These are phyloP conservation scores for Mechanitis mazaeus DNA, from an alignment of 2,888 invertebrate species.

Conservation along the genomic window DNA sequence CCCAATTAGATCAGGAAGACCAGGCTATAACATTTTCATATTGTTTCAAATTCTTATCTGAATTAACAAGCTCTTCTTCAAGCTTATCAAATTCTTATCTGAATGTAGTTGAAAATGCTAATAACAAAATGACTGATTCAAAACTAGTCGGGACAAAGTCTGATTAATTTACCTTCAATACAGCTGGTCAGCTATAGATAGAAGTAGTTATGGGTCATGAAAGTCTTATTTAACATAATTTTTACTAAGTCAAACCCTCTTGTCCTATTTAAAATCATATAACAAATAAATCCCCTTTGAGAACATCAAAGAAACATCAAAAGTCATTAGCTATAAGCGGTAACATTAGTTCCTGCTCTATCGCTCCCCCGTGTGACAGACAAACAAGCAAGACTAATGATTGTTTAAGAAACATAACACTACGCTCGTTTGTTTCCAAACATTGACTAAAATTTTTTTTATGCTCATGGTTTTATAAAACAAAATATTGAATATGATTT, in stretches of 20 bases:
- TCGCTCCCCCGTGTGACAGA: conserved; percentile 12
- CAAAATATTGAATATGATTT: neutral
- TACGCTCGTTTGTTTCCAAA: neutral
- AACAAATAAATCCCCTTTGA: conserved; percentile 7
- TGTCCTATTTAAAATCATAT: neutral
- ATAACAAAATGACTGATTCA: no score
- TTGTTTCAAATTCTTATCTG: no score
- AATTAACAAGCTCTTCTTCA: no score
- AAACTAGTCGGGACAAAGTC: no score
- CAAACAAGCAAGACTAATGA: conserved; percentile 10
- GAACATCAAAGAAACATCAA: conserved; percentile 13
- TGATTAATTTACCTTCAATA: no score
- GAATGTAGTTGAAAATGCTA: no score
- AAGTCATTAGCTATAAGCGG: conserved; percentile 14
- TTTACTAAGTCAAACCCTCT: neutral
- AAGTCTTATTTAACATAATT: no score
- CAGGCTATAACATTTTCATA: no score
- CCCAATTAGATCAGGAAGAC: no score
- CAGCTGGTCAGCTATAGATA: no score
- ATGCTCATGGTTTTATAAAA: neutral
- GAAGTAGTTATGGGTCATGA: no score
- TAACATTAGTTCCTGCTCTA: conserved; percentile 8
- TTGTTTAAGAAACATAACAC: conserved; percentile 9
- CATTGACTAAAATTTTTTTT: neutral
- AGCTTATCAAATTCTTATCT: no score